These are phyloP conservation scores for Vultur gryphus DNA, from an alignment of 2,797 vertebrate genomes.

Conservation along the genomic window DNA sequence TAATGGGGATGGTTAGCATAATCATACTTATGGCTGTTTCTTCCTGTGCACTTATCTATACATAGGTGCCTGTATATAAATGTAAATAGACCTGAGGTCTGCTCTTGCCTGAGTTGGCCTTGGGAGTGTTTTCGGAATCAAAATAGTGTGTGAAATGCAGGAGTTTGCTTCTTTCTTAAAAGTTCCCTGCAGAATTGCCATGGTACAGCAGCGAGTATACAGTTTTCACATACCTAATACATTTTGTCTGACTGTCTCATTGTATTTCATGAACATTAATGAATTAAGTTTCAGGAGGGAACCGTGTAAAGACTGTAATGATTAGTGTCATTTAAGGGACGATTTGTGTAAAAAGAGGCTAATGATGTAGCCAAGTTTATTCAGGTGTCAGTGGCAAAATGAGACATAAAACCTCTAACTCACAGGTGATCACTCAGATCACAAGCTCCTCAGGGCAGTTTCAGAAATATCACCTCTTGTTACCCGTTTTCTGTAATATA, in stretches of 20 bases:
- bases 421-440: not conserved
- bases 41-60: not conserved
- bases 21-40: not conserved
- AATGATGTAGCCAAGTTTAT: not conserved
- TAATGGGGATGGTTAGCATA: not conserved
- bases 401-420: not conserved
- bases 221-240: not conserved
- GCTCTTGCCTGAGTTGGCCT: not conserved
- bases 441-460: not conserved
- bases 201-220: not conserved
- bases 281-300: slow-evolving; percentile 7
- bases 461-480: not conserved
- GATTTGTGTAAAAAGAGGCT: not conserved
- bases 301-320: not conserved
- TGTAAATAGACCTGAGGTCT: not conserved
- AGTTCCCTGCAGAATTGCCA: not conserved
- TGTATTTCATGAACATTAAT: not conserved
- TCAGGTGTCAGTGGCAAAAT: not conserved
- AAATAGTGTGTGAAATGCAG: not conserved
- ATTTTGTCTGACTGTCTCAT: not conserved
- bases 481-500: not conserved
- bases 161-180: not conserved
- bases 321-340: not conserved
- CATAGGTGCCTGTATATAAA: not conserved
- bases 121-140: not conserved